These are phyloP conservation scores for Myotis daubentonii DNA, from an alignment of 2,797 vertebrate species.

Conservation along the genomic window DNA sequence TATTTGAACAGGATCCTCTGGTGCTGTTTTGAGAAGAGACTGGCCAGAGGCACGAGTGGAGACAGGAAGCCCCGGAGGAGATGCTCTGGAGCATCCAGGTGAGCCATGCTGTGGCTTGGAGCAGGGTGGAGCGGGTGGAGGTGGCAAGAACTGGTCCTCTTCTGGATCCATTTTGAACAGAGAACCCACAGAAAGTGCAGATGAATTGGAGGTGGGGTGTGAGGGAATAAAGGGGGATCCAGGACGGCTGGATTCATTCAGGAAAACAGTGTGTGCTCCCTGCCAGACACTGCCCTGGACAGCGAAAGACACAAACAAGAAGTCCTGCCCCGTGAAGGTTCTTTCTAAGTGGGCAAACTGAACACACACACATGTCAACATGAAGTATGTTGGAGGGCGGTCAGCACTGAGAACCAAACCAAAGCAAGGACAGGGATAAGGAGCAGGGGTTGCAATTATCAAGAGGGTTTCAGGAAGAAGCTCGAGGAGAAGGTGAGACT, in stretches of 20 bases:
- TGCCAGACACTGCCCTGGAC: not conserved
- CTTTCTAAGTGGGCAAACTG: not conserved
- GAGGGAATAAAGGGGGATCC: not conserved
- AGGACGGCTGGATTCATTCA: not conserved
- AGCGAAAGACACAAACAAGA: not conserved
- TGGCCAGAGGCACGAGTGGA: not conserved
- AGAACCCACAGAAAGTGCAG: not conserved
- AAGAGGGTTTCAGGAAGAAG: not conserved
- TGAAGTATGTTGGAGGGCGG: not conserved
- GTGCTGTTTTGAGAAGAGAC: not conserved
- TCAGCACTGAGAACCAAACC: not conserved
- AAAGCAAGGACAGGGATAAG: not conserved
- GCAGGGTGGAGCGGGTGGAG: not conserved
- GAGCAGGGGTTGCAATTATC: too few species aligned
- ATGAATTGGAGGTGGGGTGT: not conserved
- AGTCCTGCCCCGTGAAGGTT: not conserved
- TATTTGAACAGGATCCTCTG: not conserved
- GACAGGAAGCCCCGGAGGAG: not conserved
- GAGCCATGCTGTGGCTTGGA: not conserved
- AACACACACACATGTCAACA: not conserved
- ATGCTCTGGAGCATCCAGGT: not conserved
- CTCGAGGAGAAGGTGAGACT: not conserved
- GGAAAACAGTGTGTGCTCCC: not conserved
- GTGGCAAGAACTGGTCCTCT: not conserved
- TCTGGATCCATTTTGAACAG: not conserved